A percentile compares a stretch with the other conserved stretches of the same genome.
Evolutionary conservation across 2,797 vertebrate genomes (phyloP).

Genomic region (Brotula barbata): DNA sequence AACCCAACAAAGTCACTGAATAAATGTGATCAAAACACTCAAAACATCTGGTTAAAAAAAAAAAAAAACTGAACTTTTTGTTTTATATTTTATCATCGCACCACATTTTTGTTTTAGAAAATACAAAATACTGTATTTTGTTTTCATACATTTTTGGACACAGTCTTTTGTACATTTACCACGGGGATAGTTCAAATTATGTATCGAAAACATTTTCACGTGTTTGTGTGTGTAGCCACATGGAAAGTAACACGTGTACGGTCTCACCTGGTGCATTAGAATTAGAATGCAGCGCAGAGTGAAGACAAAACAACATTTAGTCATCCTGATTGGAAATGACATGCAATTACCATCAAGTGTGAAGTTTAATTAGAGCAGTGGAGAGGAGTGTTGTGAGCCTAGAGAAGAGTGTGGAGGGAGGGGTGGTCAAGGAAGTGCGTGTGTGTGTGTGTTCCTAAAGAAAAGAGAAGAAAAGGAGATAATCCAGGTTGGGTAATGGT

Average conservation of each 20-base stretch:
- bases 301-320: constrained; percentile 57
- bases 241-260: neutral
- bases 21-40: too few relatives aligned
- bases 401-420: constrained; percentile 10
- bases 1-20: too few relatives aligned
- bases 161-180: too few relatives aligned
- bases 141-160: too few relatives aligned
- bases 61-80: too few relatives aligned
- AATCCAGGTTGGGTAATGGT: constrained; percentile 4
- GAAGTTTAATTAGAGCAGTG: constrained; percentile 62
- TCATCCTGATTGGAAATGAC: constrained; percentile 68
- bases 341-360: constrained; percentile 73
- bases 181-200: too few relatives aligned
- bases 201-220: too few relatives aligned
- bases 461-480: constrained; percentile 6
- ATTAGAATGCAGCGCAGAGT: constrained; percentile 38
- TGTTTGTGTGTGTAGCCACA: too few relatives aligned
- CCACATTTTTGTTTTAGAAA: too few relatives aligned
- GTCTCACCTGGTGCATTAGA: constrained; percentile 24
- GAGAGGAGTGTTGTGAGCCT: constrained; percentile 37
- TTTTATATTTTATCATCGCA: too few relatives aligned
- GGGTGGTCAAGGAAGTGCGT: constrained; percentile 3
- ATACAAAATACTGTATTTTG: too few relatives aligned
- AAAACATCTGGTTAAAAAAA: too few relatives aligned
- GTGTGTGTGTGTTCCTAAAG: neutral